Percentiles rank a stretch among this genome's conserved stretches.
Conservation (phyloP, 2,113 vertebrate genomes). For the Gopherus flavomarginatus region DNA sequence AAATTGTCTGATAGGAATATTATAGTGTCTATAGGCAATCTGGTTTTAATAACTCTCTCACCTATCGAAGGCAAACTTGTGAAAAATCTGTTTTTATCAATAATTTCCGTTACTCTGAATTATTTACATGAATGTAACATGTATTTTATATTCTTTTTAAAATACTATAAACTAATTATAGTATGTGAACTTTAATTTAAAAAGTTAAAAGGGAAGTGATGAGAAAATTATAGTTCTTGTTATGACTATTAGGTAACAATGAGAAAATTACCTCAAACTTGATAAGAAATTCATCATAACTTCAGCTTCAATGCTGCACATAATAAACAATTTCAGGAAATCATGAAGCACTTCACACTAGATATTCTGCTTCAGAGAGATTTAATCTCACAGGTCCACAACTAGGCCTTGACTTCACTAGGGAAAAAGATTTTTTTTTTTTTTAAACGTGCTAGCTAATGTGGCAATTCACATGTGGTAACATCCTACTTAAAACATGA, state of each 20-base stretch:
- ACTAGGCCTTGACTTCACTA: constrained; percentile 6
- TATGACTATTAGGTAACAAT: background rate
- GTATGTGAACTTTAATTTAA: background rate
- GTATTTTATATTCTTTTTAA: background rate
- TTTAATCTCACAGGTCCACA: background rate
- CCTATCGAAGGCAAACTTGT: background rate
- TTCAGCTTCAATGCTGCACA: background rate
- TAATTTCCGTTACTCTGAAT: background rate
- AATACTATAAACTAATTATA: background rate
- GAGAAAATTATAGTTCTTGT: background rate
- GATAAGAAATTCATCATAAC: background rate
- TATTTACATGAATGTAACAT: background rate
- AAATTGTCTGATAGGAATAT: background rate
- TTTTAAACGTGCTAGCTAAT: background rate
- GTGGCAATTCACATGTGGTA: background rate
- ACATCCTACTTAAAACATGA: background rate
- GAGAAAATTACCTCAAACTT: background rate
- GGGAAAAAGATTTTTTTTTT: background rate
- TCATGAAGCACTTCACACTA: background rate
- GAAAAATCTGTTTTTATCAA: background rate
- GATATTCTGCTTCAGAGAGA: constrained; percentile 31
- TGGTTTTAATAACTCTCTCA: background rate
- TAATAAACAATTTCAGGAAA: constrained; percentile 44
- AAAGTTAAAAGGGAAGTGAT: background rate
- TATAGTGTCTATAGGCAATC: background rate